Evolutionary conservation across 1,140 invertebrate species (phyloP).

Genomic region (Ooceraea biroi): DNA sequence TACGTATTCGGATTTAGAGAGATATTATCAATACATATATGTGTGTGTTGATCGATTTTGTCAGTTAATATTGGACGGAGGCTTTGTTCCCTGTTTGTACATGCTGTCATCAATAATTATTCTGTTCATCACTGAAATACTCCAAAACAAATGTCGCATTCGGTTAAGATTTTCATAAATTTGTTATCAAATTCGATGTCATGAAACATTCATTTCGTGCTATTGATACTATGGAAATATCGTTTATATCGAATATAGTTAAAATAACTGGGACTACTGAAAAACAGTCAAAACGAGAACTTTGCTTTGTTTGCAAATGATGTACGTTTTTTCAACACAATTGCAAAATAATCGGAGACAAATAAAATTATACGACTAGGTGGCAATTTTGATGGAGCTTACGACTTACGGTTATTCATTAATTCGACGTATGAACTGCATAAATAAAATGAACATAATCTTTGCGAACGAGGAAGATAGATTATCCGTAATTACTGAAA

Average conservation of each 20-base stretch:
- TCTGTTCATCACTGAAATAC: not conserved
- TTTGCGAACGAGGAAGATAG: not conserved
- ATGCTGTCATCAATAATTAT: conserved; percentile 40
- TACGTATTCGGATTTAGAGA: not conserved
- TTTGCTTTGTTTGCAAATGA: not conserved
- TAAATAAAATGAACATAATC: conserved; percentile 17
- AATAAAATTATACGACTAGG: not conserved
- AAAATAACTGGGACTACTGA: not conserved
- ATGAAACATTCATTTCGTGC: conserved; percentile 8
- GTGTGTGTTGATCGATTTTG: conserved; percentile 20
- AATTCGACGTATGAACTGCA: not conserved
- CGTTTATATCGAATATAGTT: not conserved
- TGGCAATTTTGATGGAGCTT: not conserved
- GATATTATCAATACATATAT: conserved; percentile 24
- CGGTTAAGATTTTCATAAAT: conserved; percentile 34
- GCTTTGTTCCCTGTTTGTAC: not conserved
- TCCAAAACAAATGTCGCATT: not conserved
- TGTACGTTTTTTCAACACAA: not conserved
- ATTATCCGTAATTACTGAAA: not conserved
- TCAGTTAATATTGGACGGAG: conserved; percentile 8
- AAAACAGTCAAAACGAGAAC: not conserved
- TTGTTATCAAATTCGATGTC: conserved; percentile 7
- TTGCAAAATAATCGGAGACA: not conserved
- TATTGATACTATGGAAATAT: not conserved
- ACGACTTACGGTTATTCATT: not conserved